Conservation (phyloP, 2,797 vertebrate genomes). For the Momotus momota region DNA sequence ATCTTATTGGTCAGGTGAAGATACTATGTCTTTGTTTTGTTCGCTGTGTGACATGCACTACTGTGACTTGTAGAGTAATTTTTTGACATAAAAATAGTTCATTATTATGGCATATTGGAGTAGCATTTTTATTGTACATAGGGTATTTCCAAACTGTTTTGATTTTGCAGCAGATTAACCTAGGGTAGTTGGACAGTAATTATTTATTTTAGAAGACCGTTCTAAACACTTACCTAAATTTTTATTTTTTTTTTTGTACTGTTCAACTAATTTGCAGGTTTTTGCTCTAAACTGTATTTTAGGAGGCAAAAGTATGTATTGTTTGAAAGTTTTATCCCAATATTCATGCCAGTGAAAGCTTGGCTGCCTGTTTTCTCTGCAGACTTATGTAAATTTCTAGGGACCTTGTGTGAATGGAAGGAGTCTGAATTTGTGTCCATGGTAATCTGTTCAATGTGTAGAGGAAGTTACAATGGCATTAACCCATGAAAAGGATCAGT, state of each 20-base stretch:
- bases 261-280: constrained; percentile 14
- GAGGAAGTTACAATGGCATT: constrained; percentile 85
- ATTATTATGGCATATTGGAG: neutral
- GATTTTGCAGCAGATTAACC: neutral
- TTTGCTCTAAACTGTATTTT: constrained; percentile 62
- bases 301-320: constrained; percentile 67
- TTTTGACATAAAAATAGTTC: neutral
- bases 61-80: neutral
- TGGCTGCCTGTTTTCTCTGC: constrained; percentile 61
- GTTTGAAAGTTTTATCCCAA: constrained; percentile 64
- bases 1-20: neutral
- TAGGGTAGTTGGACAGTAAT: neutral
- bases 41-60: neutral
- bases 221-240: neutral
- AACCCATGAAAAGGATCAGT: constrained; percentile 79
- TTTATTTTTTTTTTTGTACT: neutral
- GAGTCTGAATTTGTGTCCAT: constrained; percentile 83
- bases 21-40: neutral
- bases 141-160: neutral
- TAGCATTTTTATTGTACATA: neutral
- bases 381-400: constrained; percentile 73
- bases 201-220: neutral
- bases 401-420: constrained; percentile 70
- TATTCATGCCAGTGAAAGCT: constrained; percentile 56
- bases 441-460: constrained; percentile 78